A percentile compares a stretch with the other conserved stretches of the same genome.
Conservation (phyloP, 2,888 invertebrate species). For the Athetis lepigone region DNA sequence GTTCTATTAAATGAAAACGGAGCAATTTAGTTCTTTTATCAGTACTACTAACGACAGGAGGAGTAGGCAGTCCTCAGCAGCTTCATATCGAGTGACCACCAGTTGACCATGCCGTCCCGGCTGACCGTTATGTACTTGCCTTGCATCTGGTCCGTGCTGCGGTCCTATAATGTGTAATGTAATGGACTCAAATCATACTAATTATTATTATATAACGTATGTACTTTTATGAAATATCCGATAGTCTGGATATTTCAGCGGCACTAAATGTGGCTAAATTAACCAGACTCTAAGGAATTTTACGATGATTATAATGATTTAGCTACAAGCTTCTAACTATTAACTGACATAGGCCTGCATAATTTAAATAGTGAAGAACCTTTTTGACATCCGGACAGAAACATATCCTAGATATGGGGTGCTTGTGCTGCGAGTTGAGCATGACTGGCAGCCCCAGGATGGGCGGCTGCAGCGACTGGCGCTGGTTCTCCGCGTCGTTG, state of each 20-base stretch:
- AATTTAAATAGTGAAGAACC: constrained; percentile 67
- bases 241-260: no score
- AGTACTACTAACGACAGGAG: constrained; percentile 91
- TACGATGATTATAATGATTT: neutral
- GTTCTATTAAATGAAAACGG: no score
- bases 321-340: neutral
- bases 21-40: neutral
- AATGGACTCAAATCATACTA: no score
- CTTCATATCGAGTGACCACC: constrained; percentile 94
- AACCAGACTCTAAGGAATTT: no score
- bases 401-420: constrained; percentile 92
- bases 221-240: no score
- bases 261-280: no score
- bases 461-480: constrained; percentile 91
- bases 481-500: constrained; percentile 91
- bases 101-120: constrained; percentile 94
- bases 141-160: constrained; percentile 90
- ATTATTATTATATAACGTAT: no score
- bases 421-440: constrained; percentile 92
- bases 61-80: constrained; percentile 92
- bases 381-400: constrained; percentile 91
- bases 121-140: constrained; percentile 94
- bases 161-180: no score
- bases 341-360: neutral
- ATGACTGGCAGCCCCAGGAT: constrained; percentile 91